phyloP scores from a whole-genome alignment of 2,888 invertebrate species.

The Lapara coniferarum region DNA sequence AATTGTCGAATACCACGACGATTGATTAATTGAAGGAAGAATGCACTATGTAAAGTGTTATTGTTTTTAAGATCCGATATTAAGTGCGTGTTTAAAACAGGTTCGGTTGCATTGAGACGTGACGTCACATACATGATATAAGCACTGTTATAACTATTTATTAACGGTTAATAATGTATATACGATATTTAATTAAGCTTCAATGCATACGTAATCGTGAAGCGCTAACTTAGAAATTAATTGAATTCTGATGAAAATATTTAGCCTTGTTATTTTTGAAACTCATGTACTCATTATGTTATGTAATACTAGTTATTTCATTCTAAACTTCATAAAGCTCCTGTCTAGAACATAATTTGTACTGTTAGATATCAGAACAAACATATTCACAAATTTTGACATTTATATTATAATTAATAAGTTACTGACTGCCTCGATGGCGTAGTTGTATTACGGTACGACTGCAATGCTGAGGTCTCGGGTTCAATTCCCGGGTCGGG shows the following conservation, averaged over 20 bases:
- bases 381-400: too few relatives aligned
- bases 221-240: not conserved
- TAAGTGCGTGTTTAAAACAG: constrained; percentile 31
- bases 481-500: too few relatives aligned
- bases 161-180: not conserved
- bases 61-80: constrained; percentile 40
- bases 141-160: not conserved
- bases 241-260: not conserved
- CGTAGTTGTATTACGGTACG: too few relatives aligned
- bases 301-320: too few relatives aligned
- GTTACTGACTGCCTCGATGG: too few relatives aligned
- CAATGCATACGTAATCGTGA: not conserved
- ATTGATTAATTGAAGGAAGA: constrained; percentile 46
- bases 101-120: not conserved
- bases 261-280: not conserved
- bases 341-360: too few relatives aligned
- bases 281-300: too few relatives aligned
- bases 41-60: constrained; percentile 38
- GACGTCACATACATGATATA: not conserved
- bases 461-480: too few relatives aligned
- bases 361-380: too few relatives aligned
- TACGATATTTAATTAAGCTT: not conserved
- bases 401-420: too few relatives aligned
- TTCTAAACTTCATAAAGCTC: too few relatives aligned
- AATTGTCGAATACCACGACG: constrained; percentile 31